Base-by-base conservation (phyloP, 2,888 invertebrate genomes). In the Oasisia sp. region DNA sequence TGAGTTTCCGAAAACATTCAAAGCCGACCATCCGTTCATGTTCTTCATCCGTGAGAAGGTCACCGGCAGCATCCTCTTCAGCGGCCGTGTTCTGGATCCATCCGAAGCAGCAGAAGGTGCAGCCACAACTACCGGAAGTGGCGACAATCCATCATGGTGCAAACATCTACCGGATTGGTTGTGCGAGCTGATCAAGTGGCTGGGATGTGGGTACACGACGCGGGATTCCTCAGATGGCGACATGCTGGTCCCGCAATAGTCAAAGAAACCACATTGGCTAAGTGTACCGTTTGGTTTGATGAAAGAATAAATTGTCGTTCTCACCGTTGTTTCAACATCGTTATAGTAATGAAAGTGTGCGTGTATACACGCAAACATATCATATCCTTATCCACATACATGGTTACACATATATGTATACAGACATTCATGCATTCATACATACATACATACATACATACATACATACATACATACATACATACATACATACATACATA, bases 1-100 rank as follows among this genome's bases (percentile, higher is more conserved):
- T 27, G n/a, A 74, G 74, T 5, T 50, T 32, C 91, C 92, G 12
- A 91, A 93, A 7, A 58, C 89, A 5, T 92, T 95, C 91, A 92
- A 91, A 5, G 95, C 95, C 0, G 94, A 96, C 91, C 95, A 95
- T 90, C 95, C 96, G 2, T 96, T 96, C 94, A 89, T 95, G 91
- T 95, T 95, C 93, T 93, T 95, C 90, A 95, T 96, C 91, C 91
- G 92, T n/a, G 93, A 94, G 74, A 93, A 92, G 32, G 32, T 27
- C 3, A 90, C 92, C 32, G 89, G 91, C 14, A 89, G 91, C 14
- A 90, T 93, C 38, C 92, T 94, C 32, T 94, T 94, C 91, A 38
- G 91, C 32, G 93, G 93, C 8, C 91, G 92, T 74, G 27, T 74
- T 74, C 19, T 74, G 1, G 27, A 19, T 74, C 74, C 74, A 27